Evolutionary conservation across 2,797 vertebrate species (phyloP).

Genomic region (Chrysolophus pictus): DNA sequence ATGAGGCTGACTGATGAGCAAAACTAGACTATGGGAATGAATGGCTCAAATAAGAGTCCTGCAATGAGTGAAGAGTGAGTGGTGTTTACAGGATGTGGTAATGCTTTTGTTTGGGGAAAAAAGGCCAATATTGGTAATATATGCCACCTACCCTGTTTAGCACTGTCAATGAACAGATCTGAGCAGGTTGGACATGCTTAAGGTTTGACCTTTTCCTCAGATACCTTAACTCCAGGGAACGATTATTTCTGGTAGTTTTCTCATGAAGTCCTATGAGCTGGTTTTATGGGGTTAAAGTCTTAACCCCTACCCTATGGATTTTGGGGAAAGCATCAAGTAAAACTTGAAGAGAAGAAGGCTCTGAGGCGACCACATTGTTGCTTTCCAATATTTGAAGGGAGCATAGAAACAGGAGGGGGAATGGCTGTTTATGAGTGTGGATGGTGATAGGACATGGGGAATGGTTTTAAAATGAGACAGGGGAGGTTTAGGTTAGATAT

Average conservation of each 20-base stretch:
- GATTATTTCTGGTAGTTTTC: background rate
- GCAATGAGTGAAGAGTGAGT: background rate
- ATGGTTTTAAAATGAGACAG: no score
- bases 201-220: background rate
- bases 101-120: background rate
- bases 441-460: no score
- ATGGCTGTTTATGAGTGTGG: no score
- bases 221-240: background rate
- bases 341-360: no score
- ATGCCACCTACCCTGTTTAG: background rate
- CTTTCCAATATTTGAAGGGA: no score
- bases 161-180: background rate
- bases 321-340: background rate
- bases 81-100: background rate
- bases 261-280: background rate
- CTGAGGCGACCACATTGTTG: no score
- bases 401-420: no score
- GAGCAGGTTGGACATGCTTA: background rate
- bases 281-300: background rate
- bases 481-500: no score
- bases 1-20: background rate
- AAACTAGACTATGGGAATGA: background rate
- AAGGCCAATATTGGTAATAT: background rate
- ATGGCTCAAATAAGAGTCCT: background rate
- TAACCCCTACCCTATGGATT: background rate